These are phyloP conservation scores for Junco hyemalis DNA, from an alignment of 2,113 vertebrate genomes.

Conservation along the genomic window DNA sequence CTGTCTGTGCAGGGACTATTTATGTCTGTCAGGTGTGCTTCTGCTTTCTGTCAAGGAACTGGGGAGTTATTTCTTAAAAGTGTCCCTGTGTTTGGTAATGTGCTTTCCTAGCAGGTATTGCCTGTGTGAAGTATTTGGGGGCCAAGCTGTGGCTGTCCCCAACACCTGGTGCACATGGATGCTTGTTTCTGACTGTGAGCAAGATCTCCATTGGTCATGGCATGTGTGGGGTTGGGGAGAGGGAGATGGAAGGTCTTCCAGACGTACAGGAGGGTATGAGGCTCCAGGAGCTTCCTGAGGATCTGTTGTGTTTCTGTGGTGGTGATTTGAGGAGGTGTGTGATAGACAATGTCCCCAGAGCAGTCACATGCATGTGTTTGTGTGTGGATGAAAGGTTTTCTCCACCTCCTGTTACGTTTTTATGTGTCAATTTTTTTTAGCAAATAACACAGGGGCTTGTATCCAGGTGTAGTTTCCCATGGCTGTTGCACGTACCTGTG, in stretches of 20 bases:
- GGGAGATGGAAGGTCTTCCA: background rate
- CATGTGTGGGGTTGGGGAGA: background rate
- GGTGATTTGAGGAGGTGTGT: background rate
- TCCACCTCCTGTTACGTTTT: background rate
- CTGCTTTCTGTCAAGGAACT: background rate
- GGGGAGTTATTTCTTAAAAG: background rate
- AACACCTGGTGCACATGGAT: background rate
- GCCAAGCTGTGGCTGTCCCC: background rate
- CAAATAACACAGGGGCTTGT: background rate
- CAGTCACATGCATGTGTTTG: accelerated
- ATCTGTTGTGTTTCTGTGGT: background rate
- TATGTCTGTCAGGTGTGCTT: background rate
- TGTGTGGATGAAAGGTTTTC: background rate
- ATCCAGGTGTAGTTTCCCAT: background rate
- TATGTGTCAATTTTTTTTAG: background rate
- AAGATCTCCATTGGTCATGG: background rate
- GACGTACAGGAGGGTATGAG: accelerated
- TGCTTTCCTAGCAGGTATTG: background rate
- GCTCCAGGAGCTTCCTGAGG: background rate
- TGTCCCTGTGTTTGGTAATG: background rate
- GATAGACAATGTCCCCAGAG: background rate
- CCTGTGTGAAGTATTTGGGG: background rate
- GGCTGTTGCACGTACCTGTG: background rate
- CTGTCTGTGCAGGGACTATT: background rate
- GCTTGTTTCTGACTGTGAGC: background rate